Conservation (phyloP, 2,113 vertebrate species). For the Capreolus pygargus region DNA sequence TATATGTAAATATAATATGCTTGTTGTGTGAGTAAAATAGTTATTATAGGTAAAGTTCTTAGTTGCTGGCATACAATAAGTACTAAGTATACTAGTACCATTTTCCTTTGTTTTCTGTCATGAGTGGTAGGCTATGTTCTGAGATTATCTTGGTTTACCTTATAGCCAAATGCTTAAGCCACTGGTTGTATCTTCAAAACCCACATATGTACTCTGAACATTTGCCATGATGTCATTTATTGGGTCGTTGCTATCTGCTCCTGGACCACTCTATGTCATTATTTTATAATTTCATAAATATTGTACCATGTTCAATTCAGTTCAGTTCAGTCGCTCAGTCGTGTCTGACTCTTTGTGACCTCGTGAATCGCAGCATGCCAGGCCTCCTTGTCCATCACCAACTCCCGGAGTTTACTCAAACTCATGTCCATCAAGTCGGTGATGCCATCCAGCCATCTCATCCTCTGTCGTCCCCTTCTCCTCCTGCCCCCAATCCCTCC, state of each 20-base stretch:
- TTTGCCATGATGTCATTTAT: neutral
- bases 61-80: neutral
- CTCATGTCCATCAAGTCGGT: too few relatives aligned
- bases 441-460: too few relatives aligned
- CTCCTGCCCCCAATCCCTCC: too few relatives aligned
- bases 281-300: neutral
- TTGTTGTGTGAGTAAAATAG: neutral
- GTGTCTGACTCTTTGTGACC: too few relatives aligned
- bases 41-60: neutral
- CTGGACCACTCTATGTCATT: neutral
- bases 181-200: neutral
- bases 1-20: neutral
- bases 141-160: neutral
- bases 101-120: slow-evolving; percentile 8
- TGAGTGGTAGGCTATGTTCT: neutral
- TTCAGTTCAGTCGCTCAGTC: too few relatives aligned
- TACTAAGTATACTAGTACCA: neutral
- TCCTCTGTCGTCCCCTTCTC: too few relatives aligned
- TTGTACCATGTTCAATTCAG: neutral
- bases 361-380: too few relatives aligned
- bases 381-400: too few relatives aligned
- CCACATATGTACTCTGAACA: neutral
- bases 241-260: neutral
- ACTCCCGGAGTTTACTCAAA: too few relatives aligned
- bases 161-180: neutral